Evolutionary conservation across 2,888 invertebrate genomes (phyloP), one percentile per base, ranked within the genome.

Genomic region (Hyppa rectilinea): DNA sequence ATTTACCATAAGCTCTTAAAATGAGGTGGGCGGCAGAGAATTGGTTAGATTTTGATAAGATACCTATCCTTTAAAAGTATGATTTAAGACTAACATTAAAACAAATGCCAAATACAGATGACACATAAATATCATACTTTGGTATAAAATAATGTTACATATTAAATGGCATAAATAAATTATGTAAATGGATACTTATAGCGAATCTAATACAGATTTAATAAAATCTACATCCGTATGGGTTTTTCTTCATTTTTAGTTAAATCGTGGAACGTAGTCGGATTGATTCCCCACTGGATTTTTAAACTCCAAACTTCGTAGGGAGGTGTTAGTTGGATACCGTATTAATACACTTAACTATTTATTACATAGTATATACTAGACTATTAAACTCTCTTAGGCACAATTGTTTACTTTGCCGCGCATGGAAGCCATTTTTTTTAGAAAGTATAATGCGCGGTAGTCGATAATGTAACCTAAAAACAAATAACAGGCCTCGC

Each of bases 81-180:
- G 63, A 79, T 77, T 72, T 67, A 81, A 77, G 43, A 26, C 56
- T 50, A 77, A 59, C 66, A 70, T 62, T 40, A 68, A 77, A 82
- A 80, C 55, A 66, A 83, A 83, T 72, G 64, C 62, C 80, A 69
- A 72, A 76, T 59, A 40, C 14, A 81, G 58, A 34, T 72, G 59
- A 50, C 29, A 67, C 58, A 71, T 77, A 61, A 77, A 76, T 76
- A 77, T 53, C 38, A 67, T 58, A 67, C 49, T 66, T 71, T n/a
- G n/a, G n/a, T n/a, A 52, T 45, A 34, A 63, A 63, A 36, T 29
- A 1, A 47, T 63, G 47, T 45, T 63, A 63, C 26, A 49, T 64
- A 47, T 43, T 45, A 34, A 61, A 40, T 68, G 69, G 31, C 36
- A 38, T 71, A 50, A 29, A 45, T 73, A 60, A 38, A 43, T 78